Evolutionary conservation across 1,140 invertebrate species (phyloP), one percentile per base, ranked within the genome.

Genomic region (Drosophila kikkawai): DNA sequence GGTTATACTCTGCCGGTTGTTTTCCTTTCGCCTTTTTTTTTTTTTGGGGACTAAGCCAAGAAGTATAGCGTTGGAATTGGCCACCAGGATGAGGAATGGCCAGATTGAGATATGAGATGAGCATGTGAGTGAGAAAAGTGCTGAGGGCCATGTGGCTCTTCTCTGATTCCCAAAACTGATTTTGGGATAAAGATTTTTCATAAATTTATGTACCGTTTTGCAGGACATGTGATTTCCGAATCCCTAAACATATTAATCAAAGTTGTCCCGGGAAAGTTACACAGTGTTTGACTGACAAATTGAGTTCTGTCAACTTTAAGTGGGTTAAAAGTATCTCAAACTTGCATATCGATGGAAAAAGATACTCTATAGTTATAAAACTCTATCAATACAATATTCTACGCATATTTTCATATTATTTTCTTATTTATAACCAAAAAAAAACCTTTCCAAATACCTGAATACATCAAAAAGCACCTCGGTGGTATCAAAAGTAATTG

Each of bases 91-190:
- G 45, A 77, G 66, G 67, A 58, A 82, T 82, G 69, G 47, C 56
- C 59, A 65, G 76, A 83, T 86, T 83, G 83, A 80, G 84, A 86
- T 88, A 83, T 82, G 83, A 53, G 36, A 83, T 82, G 83, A 53
- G 29, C 48, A 29, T 66, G 64, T 63, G 65, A 70, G 69, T 59
- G 36, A 57, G 69, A 73, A 50, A 59, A 71, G 56, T 56, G 36
- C 36, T 58, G 13, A 36, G 67, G 67, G 41, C 34, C 64, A 50
- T 39, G 19, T 19, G 41, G 50, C 19, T 29, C 11, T 22, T 41
- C 44, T 58, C 66, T 22, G 69, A 73, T 71, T 71, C 19, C 66
- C 47, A 32, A 69, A 55, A 53, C 44, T 48, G 42, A 50, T 73
- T 37, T 19, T 4, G 15, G 17, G 53, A 59, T 59, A 41, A 36